Percentiles rank a stretch among this genome's conserved stretches.
Evolutionary conservation across 2,113 vertebrate genomes (phyloP).

Genomic region (Myocastor coypus): DNA sequence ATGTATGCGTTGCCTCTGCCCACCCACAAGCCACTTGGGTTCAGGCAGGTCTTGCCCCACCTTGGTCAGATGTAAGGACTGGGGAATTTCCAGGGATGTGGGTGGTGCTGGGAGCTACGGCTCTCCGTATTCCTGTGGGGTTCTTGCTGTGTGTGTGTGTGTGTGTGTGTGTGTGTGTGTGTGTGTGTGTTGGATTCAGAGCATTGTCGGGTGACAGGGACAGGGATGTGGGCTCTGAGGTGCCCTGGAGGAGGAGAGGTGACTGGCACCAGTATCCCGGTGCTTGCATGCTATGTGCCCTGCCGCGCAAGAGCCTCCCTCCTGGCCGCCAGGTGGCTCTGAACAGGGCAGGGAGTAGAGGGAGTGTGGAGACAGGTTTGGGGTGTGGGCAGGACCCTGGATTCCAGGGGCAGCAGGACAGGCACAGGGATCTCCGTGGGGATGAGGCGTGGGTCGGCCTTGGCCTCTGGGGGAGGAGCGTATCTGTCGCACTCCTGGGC

Average conservation of each 20-base stretch:
- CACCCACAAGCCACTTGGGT: background rate
- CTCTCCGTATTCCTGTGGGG: background rate
- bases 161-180: background rate
- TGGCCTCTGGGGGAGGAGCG: background rate
- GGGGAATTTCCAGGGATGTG: background rate
- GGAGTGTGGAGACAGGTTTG: background rate
- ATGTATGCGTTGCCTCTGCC: background rate
- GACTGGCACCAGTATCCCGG: rapidly evolving
- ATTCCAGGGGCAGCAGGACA: background rate
- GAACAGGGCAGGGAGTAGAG: no score
- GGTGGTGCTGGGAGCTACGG: background rate
- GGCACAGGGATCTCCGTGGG: background rate
- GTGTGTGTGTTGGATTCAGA: background rate
- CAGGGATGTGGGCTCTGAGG: rapidly evolving
- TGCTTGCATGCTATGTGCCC: rapidly evolving
- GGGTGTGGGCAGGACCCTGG: background rate
- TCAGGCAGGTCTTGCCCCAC: background rate
- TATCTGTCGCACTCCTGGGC: background rate
- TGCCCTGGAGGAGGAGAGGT: background rate
- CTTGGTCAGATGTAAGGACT: background rate
- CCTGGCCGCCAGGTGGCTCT: background rate
- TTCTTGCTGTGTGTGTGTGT: background rate
- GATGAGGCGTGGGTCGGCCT: background rate
- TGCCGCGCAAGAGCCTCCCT: no score
- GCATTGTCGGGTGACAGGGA: background rate